phyloP scores from a whole-genome alignment of 2,797 vertebrate species.

The Odontamblyopus rebecca region DNA sequence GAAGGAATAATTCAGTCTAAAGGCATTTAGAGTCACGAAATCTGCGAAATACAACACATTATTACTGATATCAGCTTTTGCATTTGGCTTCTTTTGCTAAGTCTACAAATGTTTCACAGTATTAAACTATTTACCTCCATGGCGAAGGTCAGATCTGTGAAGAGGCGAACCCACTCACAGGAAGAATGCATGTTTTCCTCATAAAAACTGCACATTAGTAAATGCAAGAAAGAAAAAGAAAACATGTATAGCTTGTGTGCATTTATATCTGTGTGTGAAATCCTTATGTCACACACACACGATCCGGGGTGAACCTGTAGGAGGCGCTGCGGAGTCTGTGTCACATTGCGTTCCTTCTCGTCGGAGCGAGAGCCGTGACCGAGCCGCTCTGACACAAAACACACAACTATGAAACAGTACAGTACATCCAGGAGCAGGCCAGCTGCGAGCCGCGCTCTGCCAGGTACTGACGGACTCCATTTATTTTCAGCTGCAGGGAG shows the following conservation, averaged over 20 bases:
- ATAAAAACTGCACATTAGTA: no score
- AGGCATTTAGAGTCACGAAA: no score
- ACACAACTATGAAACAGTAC: conserved; percentile 15
- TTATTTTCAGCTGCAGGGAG: not conserved
- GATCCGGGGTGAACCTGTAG: not conserved
- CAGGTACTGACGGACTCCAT: not conserved
- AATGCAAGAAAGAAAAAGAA: no score
- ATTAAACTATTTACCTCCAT: no score
- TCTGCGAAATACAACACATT: no score
- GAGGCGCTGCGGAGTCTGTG: conserved; percentile 24
- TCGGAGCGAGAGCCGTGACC: conserved; percentile 40
- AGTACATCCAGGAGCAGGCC: not conserved
- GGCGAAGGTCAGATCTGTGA: no score
- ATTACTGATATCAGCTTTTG: no score
- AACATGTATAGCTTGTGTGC: not conserved
- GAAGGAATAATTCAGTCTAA: no score
- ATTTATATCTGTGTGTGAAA: not conserved
- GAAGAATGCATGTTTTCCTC: no score
- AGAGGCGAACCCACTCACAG: no score
- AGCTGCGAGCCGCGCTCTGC: not conserved
- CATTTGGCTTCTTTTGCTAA: no score
- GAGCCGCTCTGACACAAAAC: conserved; percentile 31
- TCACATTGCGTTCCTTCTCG: conserved; percentile 52
- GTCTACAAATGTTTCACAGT: no score
- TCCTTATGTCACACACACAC: conserved; percentile 33